Evolutionary conservation across 2,113 vertebrate genomes (phyloP), one percentile per base, ranked within the genome.

Genomic region (Fukomys damarensis): DNA sequence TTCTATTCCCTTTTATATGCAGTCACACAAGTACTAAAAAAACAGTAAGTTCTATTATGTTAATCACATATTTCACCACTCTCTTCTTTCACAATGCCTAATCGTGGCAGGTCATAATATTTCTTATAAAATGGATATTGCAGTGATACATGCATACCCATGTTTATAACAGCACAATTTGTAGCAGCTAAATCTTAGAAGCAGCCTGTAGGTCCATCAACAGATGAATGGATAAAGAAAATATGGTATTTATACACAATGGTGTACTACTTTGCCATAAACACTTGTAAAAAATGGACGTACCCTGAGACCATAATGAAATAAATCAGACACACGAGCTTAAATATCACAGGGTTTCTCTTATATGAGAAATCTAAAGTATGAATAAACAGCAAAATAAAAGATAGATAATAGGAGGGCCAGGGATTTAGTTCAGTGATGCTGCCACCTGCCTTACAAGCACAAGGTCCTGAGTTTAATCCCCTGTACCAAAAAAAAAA

Each of bases 11-110:
- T 80, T 94, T 74, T 43, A 76, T 32, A 58, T n/a, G 52, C 46
- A 85, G 85, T 89, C n/a, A 38, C 70, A 58, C 35, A 77, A 82
- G 6, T n/a, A 89, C 82, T 89, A 89, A 95, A 76, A 76, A 72
- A 65, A 41, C 63, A 7, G 66, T 28, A 80, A 74, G 24, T 77
- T 91, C 43, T 46, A 80, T 59, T 59, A 59, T 26, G 77, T n/a
- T n/a, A n/a, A n/a, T n/a, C n/a, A n/a, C n/a, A n/a, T n/a, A n/a
- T 76, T 43, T 92, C 17, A n/a, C 28, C 82, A 66, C 30, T 28
- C 41, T 52, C 87, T 93, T 63, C 49, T 68, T 91, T 59, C 76
- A 70, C 28, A 35, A 19, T 46, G 61, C 24, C 38, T 86, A 19
- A 16, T 58, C 41, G 32, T 12, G 32, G n/a, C 38, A 70, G 26